Percentiles rank a stretch among this genome's conserved stretches.
phyloP scores from a whole-genome alignment of 2,113 vertebrate genomes.

The Anoura caudifer region DNA sequence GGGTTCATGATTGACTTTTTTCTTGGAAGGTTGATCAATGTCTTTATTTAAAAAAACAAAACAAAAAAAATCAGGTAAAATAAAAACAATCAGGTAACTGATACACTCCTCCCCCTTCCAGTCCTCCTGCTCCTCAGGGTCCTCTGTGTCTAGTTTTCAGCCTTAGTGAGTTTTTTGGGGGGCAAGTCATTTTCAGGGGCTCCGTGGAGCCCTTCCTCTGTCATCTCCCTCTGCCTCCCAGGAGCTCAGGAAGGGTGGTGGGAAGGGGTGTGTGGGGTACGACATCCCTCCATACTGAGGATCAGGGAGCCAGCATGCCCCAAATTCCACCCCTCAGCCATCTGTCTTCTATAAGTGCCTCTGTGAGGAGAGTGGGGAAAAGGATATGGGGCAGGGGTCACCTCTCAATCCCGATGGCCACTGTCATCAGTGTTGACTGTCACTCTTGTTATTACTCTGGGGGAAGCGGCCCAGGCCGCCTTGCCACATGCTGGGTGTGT shows the following conservation, averaged over 20 bases:
- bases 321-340: background rate
- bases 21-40: background rate
- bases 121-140: background rate
- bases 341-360: background rate
- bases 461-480: background rate
- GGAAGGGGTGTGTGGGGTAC: background rate
- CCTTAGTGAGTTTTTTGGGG: background rate
- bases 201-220: background rate
- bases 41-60: constrained; percentile 28
- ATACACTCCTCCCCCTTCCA: background rate
- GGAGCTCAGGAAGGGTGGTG: background rate
- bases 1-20: background rate
- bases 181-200: background rate
- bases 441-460: background rate
- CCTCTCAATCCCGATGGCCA: background rate
- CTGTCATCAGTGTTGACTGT: background rate
- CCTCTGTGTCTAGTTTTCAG: background rate
- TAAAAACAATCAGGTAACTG: background rate
- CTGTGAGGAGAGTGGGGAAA: background rate
- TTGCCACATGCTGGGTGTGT: background rate
- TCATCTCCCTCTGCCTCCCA: background rate
- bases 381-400: background rate
- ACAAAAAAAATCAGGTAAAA: background rate
- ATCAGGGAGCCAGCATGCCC: background rate
- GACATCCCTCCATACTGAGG: background rate